Conservation (phyloP, 2,797 vertebrate species). For the Macropodus opercularis region DNA sequence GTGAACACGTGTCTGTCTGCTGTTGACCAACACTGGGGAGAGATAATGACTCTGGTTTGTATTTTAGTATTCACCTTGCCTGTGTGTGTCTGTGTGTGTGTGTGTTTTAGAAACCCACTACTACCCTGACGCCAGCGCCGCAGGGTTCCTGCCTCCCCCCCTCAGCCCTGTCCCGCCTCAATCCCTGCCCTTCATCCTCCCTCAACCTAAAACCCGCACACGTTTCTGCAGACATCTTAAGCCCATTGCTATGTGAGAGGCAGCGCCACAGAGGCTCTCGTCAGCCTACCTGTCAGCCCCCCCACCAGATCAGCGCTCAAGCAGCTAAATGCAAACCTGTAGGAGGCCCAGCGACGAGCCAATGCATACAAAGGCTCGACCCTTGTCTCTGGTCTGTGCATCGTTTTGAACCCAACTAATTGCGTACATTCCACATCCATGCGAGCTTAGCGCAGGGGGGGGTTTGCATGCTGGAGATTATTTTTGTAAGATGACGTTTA, state of each 20-base stretch:
- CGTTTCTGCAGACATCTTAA: constrained; percentile 36
- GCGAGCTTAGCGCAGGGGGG: neutral
- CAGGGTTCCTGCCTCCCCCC: constrained; percentile 60
- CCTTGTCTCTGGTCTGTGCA: constrained; percentile 13
- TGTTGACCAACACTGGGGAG: constrained; percentile 55
- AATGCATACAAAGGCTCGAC: constrained; percentile 24
- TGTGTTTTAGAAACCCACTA: constrained; percentile 33
- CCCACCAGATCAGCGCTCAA: constrained; percentile 48
- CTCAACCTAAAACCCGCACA: constrained; percentile 23
- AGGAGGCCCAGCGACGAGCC: constrained; percentile 34
- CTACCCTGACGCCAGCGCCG: constrained; percentile 64
- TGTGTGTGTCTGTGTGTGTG: constrained; percentile 12
- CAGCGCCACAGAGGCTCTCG: constrained; percentile 44
- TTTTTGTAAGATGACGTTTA: constrained; percentile 7
- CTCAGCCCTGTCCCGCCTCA: constrained; percentile 45
- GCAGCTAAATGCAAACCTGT: constrained; percentile 47
- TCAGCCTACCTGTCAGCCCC: constrained; percentile 64
- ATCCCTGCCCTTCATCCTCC: constrained; percentile 15
- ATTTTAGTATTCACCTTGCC: constrained; percentile 32
- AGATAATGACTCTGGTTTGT: constrained; percentile 25
- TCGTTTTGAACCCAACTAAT: constrained; percentile 49
- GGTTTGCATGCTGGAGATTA: constrained; percentile 37
- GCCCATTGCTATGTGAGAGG: constrained; percentile 56
- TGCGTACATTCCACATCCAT: constrained; percentile 26
- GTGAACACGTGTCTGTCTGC: constrained; percentile 47